Evolutionary conservation across 2,888 invertebrate species (phyloP), one percentile per base, ranked within the genome.

Genomic region (Microplitis deprimator): DNA sequence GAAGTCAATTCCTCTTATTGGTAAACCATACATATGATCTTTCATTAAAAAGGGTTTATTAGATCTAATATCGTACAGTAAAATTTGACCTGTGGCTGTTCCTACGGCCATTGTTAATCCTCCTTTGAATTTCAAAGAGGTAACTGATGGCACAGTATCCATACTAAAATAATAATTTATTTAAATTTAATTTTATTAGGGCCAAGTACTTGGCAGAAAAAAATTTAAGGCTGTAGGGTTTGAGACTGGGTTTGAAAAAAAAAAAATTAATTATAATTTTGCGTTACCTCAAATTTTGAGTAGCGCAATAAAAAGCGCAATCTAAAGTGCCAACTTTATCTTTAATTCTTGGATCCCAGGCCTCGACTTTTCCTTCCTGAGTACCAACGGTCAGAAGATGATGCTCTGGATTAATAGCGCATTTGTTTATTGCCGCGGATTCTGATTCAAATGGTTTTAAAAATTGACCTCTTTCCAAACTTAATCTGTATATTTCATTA

Each of bases 401-500:
- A 92, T 99, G 98, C 73, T 94, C 93, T 0, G 96, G 94, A 91
- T 97, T 98, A 10, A 98, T 93, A 81, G 93, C 93, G 88, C 97
- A 96, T 85, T 95, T 95, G 88, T 97, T 97, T 29, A 97, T 92
- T 80, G 93, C 93, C 78, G 93, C 92, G 13, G 95, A 94, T 80
- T 94, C 94, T 3, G 96, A 94, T 77, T 92, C 91, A 86, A 94
- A 94, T 0, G 99, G 96, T 83, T 95, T 95, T 86, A 98, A 91
- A 90, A 98, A 99, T 86, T 97, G 95, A 0, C 99, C 99, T 86
- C 97, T 93, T 91, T 99, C 98, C 82, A 99, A 92, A 91, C 99
- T 99, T 77, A 99, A 91, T 81, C 99, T 93, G 88, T 97, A 98
- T 29, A 98, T 95, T 89, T 99, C 97, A 79, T 91, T 90, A 75